These are phyloP conservation scores for Pachymerium ferrugineum DNA, from an alignment of 2,888 invertebrate species.

Conservation along the genomic window DNA sequence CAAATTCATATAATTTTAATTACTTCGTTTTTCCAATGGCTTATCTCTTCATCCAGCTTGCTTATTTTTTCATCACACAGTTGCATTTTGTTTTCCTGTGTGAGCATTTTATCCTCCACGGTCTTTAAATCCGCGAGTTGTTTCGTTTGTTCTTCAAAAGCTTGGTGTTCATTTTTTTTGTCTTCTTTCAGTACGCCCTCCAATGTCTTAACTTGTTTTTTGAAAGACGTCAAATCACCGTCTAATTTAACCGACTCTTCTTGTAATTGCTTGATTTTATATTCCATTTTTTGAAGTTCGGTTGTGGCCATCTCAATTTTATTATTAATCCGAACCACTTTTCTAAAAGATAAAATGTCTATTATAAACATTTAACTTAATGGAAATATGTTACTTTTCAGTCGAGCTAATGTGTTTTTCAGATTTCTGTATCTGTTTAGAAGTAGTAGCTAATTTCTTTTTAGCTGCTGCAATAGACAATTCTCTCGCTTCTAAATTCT, in stretches of 20 bases:
- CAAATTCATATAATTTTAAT: neutral
- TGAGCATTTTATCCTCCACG: neutral
- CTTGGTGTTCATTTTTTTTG: constrained; percentile 63
- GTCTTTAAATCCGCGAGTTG: neutral
- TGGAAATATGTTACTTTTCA: too few relatives aligned
- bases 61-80: neutral
- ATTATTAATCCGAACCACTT: constrained; percentile 27
- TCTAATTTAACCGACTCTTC: constrained; percentile 51
- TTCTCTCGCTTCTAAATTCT: too few relatives aligned
- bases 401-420: too few relatives aligned
- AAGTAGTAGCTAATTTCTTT: too few relatives aligned
- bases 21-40: constrained; percentile 49
- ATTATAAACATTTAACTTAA: too few relatives aligned
- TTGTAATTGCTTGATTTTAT: constrained; percentile 39
- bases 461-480: too few relatives aligned
- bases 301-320: neutral
- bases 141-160: constrained; percentile 49
- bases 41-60: constrained; percentile 56
- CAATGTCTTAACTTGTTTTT: constrained; percentile 56
- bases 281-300: neutral
- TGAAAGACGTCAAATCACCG: constrained; percentile 45
- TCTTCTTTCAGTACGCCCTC: constrained; percentile 57
- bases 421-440: too few relatives aligned
- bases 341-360: too few relatives aligned
- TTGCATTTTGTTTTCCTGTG: neutral